These are phyloP conservation scores for Dasysyrphus tricinctus DNA, from an alignment of 2,888 invertebrate genomes.

Conservation along the genomic window DNA sequence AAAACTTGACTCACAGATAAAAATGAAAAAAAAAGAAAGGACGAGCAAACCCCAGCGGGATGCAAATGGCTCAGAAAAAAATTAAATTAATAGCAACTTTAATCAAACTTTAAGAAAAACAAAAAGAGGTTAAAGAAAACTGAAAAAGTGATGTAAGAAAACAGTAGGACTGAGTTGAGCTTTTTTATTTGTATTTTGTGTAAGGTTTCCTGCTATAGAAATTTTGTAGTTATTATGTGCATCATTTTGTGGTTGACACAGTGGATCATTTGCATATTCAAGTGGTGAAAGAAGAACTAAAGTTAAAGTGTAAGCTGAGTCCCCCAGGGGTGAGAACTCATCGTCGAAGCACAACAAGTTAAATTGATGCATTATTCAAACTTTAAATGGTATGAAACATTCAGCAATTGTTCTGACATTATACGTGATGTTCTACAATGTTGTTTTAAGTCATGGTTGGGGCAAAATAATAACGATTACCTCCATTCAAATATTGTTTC, in stretches of 20 bases:
- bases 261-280: slow-evolving; percentile 31
- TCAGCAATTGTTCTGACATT: slow-evolving; percentile 22
- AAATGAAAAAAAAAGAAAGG: not conserved
- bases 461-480: slow-evolving; percentile 10
- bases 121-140: not conserved
- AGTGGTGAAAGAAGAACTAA: slow-evolving; percentile 23
- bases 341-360: slow-evolving; percentile 23
- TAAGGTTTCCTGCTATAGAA: slow-evolving; percentile 7
- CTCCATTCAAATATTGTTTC: not conserved
- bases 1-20: slow-evolving; percentile 16
- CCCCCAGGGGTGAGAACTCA: not conserved
- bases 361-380: slow-evolving; percentile 28
- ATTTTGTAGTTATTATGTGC: slow-evolving; percentile 14
- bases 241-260: slow-evolving; percentile 28
- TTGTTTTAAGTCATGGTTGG: slow-evolving; percentile 2
- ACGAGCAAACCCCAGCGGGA: not conserved
- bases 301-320: slow-evolving; percentile 12
- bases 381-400: slow-evolving; percentile 17
- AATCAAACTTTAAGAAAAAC: slow-evolving; percentile 29
- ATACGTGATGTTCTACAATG: not conserved
- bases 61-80: slow-evolving; percentile 8
- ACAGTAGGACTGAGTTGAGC: slow-evolving; percentile 1
- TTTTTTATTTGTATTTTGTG: not conserved
- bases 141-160: not conserved
- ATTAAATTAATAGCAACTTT: slow-evolving; percentile 25